Conservation (phyloP, 2,888 invertebrate species). For the Hemaris fuciformis region DNA sequence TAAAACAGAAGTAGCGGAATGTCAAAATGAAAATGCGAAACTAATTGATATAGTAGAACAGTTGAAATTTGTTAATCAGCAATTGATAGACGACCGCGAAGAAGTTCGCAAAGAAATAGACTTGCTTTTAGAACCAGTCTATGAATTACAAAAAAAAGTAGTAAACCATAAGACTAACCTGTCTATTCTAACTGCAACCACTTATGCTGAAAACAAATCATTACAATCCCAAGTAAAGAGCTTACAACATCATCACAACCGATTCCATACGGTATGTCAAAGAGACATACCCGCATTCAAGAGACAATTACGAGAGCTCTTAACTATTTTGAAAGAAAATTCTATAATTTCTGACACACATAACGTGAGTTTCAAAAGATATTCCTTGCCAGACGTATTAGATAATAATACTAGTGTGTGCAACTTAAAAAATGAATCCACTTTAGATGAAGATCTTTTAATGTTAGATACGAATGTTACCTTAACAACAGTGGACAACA, state of each 20-base stretch:
- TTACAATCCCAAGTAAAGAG: slow-evolving; percentile 65
- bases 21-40: slow-evolving; percentile 44
- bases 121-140: slow-evolving; percentile 51
- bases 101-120: slow-evolving; percentile 54
- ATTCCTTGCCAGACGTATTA: slow-evolving; percentile 58
- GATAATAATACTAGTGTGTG: slow-evolving; percentile 47
- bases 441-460: slow-evolving; percentile 65
- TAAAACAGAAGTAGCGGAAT: slow-evolving; percentile 30
- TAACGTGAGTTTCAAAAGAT: slow-evolving; percentile 54
- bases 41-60: slow-evolving; percentile 39
- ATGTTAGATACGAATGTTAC: slow-evolving; percentile 75
- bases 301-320: slow-evolving; percentile 56
- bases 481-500: slow-evolving; percentile 59
- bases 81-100: slow-evolving; percentile 52
- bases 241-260: slow-evolving; percentile 63
- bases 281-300: slow-evolving; percentile 67
- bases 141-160: slow-evolving; percentile 66
- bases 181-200: slow-evolving; percentile 69
- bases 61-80: slow-evolving; percentile 43
- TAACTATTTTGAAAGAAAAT: slow-evolving; percentile 53
- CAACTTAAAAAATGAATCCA: slow-evolving; percentile 64
- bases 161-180: slow-evolving; percentile 65
- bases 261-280: slow-evolving; percentile 66
- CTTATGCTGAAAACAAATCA: slow-evolving; percentile 68
- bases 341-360: slow-evolving; percentile 31